Conservation (phyloP, 2,113 vertebrate genomes). For the Clarias batrachus region DNA sequence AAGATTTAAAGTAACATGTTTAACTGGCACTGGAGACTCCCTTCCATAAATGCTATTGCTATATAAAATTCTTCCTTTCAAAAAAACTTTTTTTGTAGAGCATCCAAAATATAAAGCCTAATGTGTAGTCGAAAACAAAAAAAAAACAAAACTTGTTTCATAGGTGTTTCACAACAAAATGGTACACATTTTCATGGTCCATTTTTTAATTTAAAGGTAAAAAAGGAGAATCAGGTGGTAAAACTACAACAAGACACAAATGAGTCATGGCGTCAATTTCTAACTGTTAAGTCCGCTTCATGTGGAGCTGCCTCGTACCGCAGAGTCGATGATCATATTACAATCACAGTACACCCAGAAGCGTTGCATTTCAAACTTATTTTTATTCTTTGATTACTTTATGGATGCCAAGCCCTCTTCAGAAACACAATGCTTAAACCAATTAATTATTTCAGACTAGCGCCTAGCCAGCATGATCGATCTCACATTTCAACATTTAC, state of each 20-base stretch:
- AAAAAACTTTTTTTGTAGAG: neutral
- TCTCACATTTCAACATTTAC: slow-evolving; percentile 9
- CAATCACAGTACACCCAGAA: neutral
- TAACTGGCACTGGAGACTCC: neutral
- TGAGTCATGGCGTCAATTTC: neutral
- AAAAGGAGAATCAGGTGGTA: neutral
- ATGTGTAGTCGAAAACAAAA: neutral
- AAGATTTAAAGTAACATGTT: neutral
- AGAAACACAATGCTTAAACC: neutral
- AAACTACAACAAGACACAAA: neutral
- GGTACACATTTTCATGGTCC: neutral
- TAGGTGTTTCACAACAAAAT: neutral
- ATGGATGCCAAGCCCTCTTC: neutral
- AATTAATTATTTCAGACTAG: neutral
- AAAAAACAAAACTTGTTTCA: neutral
- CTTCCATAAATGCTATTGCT: neutral
- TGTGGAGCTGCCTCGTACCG: neutral
- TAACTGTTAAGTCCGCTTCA: neutral
- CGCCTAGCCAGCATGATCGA: neutral
- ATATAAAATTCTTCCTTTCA: neutral
- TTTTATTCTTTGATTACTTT: neutral
- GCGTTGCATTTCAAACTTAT: neutral
- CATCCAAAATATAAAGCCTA: neutral
- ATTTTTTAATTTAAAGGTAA: neutral
- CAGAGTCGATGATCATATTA: neutral